Percentiles rank a stretch among this genome's conserved stretches.
Evolutionary conservation across 2,888 invertebrate genomes (phyloP).

Genomic region (Amiota communis): DNA sequence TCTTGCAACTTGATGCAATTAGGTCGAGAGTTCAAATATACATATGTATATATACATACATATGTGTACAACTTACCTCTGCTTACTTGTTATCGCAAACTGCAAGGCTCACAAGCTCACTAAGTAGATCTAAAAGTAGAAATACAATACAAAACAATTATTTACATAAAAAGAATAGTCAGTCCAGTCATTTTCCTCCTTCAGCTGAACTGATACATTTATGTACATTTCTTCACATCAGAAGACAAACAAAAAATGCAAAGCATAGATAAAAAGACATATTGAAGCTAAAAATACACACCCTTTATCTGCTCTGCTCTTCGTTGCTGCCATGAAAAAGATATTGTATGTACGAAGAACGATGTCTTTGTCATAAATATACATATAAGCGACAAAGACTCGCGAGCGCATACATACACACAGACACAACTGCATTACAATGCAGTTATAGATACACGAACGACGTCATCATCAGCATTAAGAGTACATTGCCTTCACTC

Average conservation of each 20-base stretch:
- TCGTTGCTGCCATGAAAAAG: slow-evolving; percentile 39
- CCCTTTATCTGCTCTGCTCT: slow-evolving; percentile 46
- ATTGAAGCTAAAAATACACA: slow-evolving; percentile 45
- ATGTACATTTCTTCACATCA: too few relatives aligned
- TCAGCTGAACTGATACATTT: too few relatives aligned
- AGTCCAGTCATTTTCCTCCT: neutral
- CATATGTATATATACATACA: too few relatives aligned
- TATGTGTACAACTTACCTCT: neutral
- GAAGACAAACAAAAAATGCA: neutral
- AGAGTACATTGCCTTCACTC: slow-evolving; percentile 16
- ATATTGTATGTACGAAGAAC: slow-evolving; percentile 51
- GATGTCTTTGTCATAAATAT: slow-evolving; percentile 5
- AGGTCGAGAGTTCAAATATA: too few relatives aligned
- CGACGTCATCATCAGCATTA: slow-evolving; percentile 32
- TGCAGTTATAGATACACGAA: slow-evolving; percentile 58
- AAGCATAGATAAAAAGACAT: neutral
- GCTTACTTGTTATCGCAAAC: neutral
- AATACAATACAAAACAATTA: slow-evolving; percentile 24
- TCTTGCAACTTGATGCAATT: too few relatives aligned
- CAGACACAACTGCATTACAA: slow-evolving; percentile 28
- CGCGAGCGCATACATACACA: neutral
- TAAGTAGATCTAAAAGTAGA: too few relatives aligned
- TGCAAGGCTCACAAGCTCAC: too few relatives aligned
- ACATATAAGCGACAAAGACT: slow-evolving; percentile 13
- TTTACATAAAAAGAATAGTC: slow-evolving; percentile 42